A percentile compares a stretch with the other conserved stretches of the same genome.
Evolutionary conservation across 2,797 vertebrate species (phyloP).

Genomic region (Orientallactaga sibirica): DNA sequence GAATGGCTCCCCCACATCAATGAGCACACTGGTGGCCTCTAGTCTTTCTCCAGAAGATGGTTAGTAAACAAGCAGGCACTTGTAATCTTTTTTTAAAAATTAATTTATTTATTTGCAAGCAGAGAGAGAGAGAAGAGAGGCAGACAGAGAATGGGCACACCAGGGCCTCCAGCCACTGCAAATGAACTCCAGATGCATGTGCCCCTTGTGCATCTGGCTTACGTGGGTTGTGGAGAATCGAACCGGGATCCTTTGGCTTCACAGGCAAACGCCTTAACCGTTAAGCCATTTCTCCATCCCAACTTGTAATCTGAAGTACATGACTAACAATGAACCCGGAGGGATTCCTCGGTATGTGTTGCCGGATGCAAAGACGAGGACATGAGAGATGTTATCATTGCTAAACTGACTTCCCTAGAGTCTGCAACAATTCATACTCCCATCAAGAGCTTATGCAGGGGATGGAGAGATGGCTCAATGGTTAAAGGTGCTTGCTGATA

Average conservation of each 20-base stretch:
- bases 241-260: no score
- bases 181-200: no score
- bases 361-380: neutral
- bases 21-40: neutral
- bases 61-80: neutral
- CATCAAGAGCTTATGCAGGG: slow-evolving; percentile 8
- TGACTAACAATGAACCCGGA: neutral
- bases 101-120: no score
- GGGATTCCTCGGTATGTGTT: neutral
- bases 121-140: no score
- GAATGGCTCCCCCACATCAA: neutral
- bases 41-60: neutral
- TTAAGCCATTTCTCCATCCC: no score
- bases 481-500: no score
- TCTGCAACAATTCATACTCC: neutral
- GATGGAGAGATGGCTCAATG: no score
- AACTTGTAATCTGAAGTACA: neutral
- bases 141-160: no score
- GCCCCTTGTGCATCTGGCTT: no score
- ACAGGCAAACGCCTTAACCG: no score
- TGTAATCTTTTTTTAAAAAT: neutral
- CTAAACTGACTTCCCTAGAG: slow-evolving; percentile 5
- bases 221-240: no score
- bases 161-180: no score
- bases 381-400: neutral